Conservation (phyloP, 2,113 vertebrate species). For the Taurulus bubalis region DNA sequence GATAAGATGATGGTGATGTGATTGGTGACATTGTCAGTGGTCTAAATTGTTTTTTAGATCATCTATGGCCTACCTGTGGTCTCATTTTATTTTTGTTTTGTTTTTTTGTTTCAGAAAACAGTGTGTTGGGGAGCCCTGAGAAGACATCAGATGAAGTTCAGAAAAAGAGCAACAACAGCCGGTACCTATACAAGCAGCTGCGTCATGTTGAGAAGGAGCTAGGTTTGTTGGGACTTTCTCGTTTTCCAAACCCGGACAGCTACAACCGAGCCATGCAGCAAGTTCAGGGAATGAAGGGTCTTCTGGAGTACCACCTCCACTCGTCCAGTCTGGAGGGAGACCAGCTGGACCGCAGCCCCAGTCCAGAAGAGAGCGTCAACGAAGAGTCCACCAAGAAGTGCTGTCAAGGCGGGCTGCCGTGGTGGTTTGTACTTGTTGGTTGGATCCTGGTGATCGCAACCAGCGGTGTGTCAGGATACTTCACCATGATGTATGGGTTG, state of each 20-base stretch:
- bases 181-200: constrained; percentile 89
- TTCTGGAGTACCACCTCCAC: constrained; percentile 79
- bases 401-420: constrained; percentile 86
- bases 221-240: constrained; percentile 83
- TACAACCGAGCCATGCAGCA: constrained; percentile 87
- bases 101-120: constrained; percentile 67
- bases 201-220: constrained; percentile 88
- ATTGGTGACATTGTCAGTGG: not conserved
- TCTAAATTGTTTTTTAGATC: not conserved
- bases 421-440: constrained; percentile 93
- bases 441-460: constrained; percentile 91
- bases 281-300: constrained; percentile 88
- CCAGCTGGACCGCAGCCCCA: constrained; percentile 61
- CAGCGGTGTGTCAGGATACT: constrained; percentile 90
- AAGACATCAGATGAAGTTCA: constrained; percentile 66
- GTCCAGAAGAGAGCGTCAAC: constrained; percentile 59
- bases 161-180: constrained; percentile 81
- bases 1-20: not conserved
- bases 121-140: constrained; percentile 69
- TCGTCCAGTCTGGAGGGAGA: constrained; percentile 65
- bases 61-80: not conserved
- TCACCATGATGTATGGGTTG: constrained; percentile 94
- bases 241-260: constrained; percentile 84
- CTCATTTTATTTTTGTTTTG: not conserved
- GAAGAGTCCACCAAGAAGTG: constrained; percentile 62